Evolutionary conservation across 2,888 invertebrate genomes (phyloP).

Genomic region (Oxystoma pomonae): DNA sequence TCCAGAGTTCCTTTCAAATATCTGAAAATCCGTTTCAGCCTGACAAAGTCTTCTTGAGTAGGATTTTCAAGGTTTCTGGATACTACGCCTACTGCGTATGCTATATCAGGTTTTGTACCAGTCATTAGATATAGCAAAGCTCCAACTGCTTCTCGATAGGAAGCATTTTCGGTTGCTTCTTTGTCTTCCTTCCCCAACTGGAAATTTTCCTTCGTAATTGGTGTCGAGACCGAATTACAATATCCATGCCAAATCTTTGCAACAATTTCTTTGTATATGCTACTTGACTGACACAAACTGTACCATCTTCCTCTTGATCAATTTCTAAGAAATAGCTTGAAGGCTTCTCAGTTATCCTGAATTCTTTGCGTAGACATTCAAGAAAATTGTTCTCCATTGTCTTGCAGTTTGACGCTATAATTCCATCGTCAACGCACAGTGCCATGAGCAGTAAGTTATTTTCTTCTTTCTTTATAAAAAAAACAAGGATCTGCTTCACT

Average conservation of each 20-base stretch:
- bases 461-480: too few relatives aligned
- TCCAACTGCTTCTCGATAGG: conserved; percentile 8
- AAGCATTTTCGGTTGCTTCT: not conserved
- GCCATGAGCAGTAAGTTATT: too few relatives aligned
- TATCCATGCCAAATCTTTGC: conserved; percentile 1
- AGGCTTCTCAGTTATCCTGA: not conserved
- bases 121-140: not conserved
- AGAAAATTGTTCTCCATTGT: not conserved
- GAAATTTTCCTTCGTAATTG: too few relatives aligned
- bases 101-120: conserved; percentile 1
- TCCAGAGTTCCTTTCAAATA: too few relatives aligned
- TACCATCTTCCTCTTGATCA: not conserved
- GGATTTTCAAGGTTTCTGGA: not conserved
- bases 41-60: not conserved
- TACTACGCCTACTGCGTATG: not conserved
- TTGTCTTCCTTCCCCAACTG: too few relatives aligned
- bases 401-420: not conserved
- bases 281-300: not conserved
- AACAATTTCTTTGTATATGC: conserved; percentile 4
- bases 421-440: conserved; percentile 9
- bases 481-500: too few relatives aligned
- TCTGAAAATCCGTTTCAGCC: not conserved
- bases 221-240: conserved; percentile 4
- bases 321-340: not conserved
- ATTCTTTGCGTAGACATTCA: not conserved